Evolutionary conservation across 30 jellyfish, hydroid and myxozoan genomes (phyloP), one percentile per base, ranked within the genome.

Genomic region (Pelagia noctiluca): DNA sequence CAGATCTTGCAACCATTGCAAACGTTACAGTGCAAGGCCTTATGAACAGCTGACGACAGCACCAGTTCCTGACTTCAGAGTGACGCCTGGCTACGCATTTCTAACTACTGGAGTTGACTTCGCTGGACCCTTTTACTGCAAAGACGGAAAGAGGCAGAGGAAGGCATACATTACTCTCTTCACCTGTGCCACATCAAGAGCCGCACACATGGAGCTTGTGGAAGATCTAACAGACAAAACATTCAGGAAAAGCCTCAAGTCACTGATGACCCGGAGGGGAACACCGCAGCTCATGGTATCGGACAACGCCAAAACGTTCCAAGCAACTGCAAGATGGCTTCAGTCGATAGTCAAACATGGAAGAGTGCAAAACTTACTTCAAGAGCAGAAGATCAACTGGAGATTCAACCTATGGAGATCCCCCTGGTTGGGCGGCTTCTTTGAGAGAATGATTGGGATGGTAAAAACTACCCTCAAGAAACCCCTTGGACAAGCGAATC

Each of bases 391-490:
- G 13, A 79, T 79, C 11, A 79, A 62, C 34, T 79, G 90, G 88
- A 61, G 63, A 36, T 61, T 79, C 75, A 79, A 79, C 36, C 69
- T 79, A 13, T 31, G 85, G 23, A 50, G 85, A 48, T 29, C 78
- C 82, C 70, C 87, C 7, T 79, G 88, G 90, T 57, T 88, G 92
- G 89, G 82, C 21, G 92, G 91, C 10, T 67, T 79, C 35, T 61
- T 60, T 64, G 90, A 79, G 34, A 12, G 90, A 13, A 79, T 82
- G 92, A 48, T 67, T 31, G 89, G 89, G 30, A 13, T 82, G 3
- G 53, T 54, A 0, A 82, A 82, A 52, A 19, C 50, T 22, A 29
- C 57, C 12, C 49, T 66, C 13, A 32, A 68, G 32, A 65, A 65
- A 47, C 78, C 90, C 35, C 25, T 50, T 26, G 61, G 91, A 30